Conservation (phyloP, 2,888 invertebrate genomes). For the Antheraea yamamai region DNA sequence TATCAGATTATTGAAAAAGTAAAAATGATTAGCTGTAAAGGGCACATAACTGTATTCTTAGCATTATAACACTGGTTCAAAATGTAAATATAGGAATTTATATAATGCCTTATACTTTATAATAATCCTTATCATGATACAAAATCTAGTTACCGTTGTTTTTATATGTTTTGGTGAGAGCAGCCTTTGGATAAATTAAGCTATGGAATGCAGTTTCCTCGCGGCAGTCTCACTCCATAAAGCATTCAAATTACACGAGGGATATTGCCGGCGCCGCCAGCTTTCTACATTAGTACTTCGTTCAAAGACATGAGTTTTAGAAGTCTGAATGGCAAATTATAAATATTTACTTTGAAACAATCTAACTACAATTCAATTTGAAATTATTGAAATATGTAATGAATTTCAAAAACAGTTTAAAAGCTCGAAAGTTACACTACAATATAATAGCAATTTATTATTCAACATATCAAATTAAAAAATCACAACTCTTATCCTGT, state of each 20-base stretch:
- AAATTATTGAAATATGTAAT: no score
- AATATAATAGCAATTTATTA: neutral
- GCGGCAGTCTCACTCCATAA: conserved; percentile 37
- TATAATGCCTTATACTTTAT: neutral
- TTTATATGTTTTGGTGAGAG: conserved; percentile 23
- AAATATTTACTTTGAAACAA: no score
- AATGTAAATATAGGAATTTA: neutral
- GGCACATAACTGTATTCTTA: no score
- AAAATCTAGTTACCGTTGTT: conserved; percentile 5
- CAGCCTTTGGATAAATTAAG: conserved; percentile 41
- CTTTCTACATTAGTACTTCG: conserved; percentile 25
- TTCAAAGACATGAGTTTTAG: conserved; percentile 8
- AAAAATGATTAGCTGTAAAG: no score
- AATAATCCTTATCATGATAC: neutral
- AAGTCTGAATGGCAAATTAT: neutral
- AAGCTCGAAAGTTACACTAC: neutral
- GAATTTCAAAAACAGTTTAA: no score
- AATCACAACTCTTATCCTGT: neutral
- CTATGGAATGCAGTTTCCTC: conserved; percentile 48
- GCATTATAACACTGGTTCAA: neutral
- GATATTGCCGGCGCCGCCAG: conserved; percentile 19
- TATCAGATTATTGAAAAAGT: neutral
- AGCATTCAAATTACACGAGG: conserved; percentile 47
- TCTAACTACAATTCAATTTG: no score
- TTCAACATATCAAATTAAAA: neutral